A percentile compares a stretch with the other conserved stretches of the same genome.
phyloP scores from a whole-genome alignment of 2,888 invertebrate genomes.

The Neoascia interrupta region DNA sequence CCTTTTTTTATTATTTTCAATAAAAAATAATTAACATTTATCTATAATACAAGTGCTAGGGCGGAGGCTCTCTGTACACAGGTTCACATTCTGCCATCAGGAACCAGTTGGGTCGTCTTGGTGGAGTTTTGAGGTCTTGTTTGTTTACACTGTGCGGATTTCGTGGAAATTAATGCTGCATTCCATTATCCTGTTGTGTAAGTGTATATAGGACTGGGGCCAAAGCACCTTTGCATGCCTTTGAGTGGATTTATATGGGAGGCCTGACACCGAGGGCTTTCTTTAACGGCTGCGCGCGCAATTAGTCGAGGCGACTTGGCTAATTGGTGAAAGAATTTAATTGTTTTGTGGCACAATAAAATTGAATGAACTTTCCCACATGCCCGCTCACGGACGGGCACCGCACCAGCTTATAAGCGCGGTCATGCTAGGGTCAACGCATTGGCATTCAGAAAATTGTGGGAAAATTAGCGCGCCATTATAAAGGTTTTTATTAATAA shows the following conservation, averaged over 20 bases:
- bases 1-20: slow-evolving; percentile 26
- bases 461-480: slow-evolving; percentile 48
- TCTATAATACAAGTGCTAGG: background rate
- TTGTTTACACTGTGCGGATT: slow-evolving; percentile 44
- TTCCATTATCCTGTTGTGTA: no score
- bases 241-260: no score
- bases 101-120: no score
- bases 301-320: background rate
- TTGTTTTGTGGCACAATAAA: slow-evolving; percentile 21
- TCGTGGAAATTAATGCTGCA: slow-evolving; percentile 37
- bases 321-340: slow-evolving; percentile 36
- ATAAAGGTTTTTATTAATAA: slow-evolving; percentile 23
- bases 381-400: no score
- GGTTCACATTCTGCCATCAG: slow-evolving; percentile 31
- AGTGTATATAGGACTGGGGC: no score
- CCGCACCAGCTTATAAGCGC: background rate
- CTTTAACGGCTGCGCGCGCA: no score
- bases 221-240: no score
- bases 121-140: no score
- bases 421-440: slow-evolving; percentile 23
- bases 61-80: background rate
- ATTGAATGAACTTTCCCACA: no score
- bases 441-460: slow-evolving; percentile 22
- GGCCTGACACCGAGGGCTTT: no score
- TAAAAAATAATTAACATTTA: slow-evolving; percentile 51